Evolutionary conservation across 1,140 invertebrate species (phyloP).

Genomic region (Drosophila nigrodunni): DNA sequence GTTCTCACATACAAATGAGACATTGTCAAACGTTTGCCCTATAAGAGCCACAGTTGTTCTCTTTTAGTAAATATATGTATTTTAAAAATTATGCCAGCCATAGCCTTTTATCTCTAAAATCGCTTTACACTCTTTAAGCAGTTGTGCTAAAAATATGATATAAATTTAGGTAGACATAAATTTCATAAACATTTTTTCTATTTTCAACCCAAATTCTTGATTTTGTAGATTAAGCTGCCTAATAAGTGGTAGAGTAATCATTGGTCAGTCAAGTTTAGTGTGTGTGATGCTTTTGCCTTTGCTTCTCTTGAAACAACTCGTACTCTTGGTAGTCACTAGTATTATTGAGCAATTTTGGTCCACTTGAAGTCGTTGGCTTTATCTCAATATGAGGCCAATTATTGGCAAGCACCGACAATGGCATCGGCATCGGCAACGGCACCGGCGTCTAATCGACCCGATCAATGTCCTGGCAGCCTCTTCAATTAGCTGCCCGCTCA

Average conservation of each 20-base stretch:
- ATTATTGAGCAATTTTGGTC: constrained; percentile 19
- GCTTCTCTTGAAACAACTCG: background rate
- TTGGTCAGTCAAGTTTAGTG: background rate
- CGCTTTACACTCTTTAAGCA: no score
- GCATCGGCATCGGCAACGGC: constrained; percentile 20
- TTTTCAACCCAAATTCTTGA: no score
- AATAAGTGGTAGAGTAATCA: background rate
- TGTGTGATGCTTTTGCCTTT: background rate
- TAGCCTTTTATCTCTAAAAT: no score
- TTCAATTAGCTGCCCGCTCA: constrained; percentile 42
- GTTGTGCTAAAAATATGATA: no score
- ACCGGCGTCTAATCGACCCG: constrained; percentile 48
- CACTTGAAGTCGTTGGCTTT: constrained; percentile 26
- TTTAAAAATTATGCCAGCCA: no score
- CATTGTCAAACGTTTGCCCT: no score
- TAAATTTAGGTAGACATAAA: no score
- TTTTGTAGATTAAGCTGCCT: no score
- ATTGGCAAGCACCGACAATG: constrained; percentile 8
- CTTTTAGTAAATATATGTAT: no score
- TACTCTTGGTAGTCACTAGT: background rate
- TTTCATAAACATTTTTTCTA: no score
- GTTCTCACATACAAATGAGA: no score
- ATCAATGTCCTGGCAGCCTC: constrained; percentile 35
- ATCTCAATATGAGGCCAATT: constrained; percentile 50
- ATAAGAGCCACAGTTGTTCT: no score